Base-by-base conservation (phyloP, 1,140 invertebrate species). In the Pogonomyrmex californicus region DNA sequence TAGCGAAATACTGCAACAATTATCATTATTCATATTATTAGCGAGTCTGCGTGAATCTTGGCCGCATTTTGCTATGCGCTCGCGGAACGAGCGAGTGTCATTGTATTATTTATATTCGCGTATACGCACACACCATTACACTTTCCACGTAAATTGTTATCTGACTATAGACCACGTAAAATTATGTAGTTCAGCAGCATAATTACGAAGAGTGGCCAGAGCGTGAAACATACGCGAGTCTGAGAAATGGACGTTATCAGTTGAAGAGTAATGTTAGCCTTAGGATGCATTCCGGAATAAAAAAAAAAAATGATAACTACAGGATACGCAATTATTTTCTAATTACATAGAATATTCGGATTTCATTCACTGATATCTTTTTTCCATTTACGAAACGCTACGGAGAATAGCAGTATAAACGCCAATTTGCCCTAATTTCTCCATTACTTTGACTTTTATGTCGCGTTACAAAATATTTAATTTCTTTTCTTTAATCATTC, bases 71-170 rank as follows among this genome's bases (percentile, higher is more conserved):
- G n/a, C 10, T 30, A 14, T 23, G 1, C 17, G 12, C 47, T 58
- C 41, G 41, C n/a, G 41, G 0, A 7, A 30, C 58, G 41, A 36
- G 54, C 36, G 44, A 7, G 10, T 14, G 33, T 30, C 60, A 14
- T 51, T 30, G 44, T 79, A 79, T 41, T 66, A 66, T 79, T 79
- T 51, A 66, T 12, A 44, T 60, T 66, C 62, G 63, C 60, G n/a
- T 49, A 63, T 49, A 63, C 51, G 33, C 62, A 49, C n/a, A 66
- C 66, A 36, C 66, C 76, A 79, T 79, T 79, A 79, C 7, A 75
- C 51, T 36, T 65, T 63, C 60, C 76, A 63, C 17, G 47, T 78
- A 78, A 78, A 78, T 65, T 65, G 76, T 78, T 63, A 78, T 65
- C 41, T 65, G 76, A 78, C 65, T 78, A 38, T 49, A 65, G 41